Percentiles rank a stretch among this genome's conserved stretches.
phyloP scores from a whole-genome alignment of 2,888 invertebrate species.

The Epinotia demarniana region DNA sequence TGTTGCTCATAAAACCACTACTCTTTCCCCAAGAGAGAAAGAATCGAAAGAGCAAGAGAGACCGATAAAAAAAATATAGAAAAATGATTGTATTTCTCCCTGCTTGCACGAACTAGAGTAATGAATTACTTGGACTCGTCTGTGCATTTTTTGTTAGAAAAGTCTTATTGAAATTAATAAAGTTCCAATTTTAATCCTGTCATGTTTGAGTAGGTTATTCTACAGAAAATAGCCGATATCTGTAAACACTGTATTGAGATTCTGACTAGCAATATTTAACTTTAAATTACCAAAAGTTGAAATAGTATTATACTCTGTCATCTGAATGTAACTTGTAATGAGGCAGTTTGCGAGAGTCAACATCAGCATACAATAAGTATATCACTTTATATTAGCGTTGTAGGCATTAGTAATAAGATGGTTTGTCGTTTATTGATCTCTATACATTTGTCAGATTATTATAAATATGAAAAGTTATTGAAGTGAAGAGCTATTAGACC shows the following conservation, averaged over 20 bases:
- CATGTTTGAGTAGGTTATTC: background rate
- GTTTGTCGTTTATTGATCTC: background rate
- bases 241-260: constrained; percentile 13
- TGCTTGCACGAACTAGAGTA: background rate
- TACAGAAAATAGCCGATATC: background rate
- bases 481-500: background rate
- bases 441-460: background rate
- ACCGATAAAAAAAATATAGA: background rate
- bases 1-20: background rate
- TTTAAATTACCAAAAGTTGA: background rate
- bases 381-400: too few relatives aligned
- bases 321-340: background rate
- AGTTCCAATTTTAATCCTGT: background rate
- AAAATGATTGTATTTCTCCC: background rate
- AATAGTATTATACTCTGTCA: background rate
- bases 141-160: background rate
- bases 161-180: constrained; percentile 15
- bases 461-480: too few relatives aligned
- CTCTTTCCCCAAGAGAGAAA: background rate
- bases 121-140: background rate
- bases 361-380: background rate
- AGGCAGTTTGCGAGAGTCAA: background rate
- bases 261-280: constrained; percentile 1
- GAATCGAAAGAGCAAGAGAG: background rate
- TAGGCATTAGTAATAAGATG: background rate